Evolutionary conservation across 2,797 vertebrate genomes (phyloP), one percentile per base, ranked within the genome.

Genomic region (Phrynocephalus forsythii): DNA sequence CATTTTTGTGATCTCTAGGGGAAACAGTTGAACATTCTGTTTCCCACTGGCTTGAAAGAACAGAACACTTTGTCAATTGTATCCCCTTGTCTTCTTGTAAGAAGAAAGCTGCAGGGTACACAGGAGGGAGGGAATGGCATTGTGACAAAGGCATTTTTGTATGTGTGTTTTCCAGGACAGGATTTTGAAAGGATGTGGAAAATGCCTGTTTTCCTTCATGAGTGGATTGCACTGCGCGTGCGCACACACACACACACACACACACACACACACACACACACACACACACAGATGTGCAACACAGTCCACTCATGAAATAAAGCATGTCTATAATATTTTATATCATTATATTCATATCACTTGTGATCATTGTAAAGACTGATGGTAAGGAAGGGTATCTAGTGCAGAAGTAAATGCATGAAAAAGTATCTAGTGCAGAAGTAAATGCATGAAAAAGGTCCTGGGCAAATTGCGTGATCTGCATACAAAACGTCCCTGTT

Each of bases 31-130:
- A 33, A 63, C 56, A 71, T 73, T 84, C 44, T 87, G 11, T 28
- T 69, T 77, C 86, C 50, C 11, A 73, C 78, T 76, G 38, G 3
- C 82, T 86, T 85, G 24, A 79, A 77, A 71, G 73, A 69, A 63
- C 22, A 80, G 75, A 91, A 85, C 83, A 63, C 50, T 66, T 44
- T 85, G 26, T 89, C 77, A 30, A 9, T 78, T 86, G 80, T 67
- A 77, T 44, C 66, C 73, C n/a, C 52, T 48, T 20, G 28, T 28
- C 69, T 73, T n/a, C 28, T 79, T 82, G 77, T 24, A 86, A 83
- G 72, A 76, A 71, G 20, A 86, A 63, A 69, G 75, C 86, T 83
- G 10, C 79, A 73, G 52, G 77, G 24, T 79, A 22, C 76, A 67
- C 44, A 81, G 77, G 66, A 16, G 38, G 66, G 22, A 52, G 22